Conservation (phyloP, 2,888 invertebrate genomes). For the Drosophila vallismaia region DNA sequence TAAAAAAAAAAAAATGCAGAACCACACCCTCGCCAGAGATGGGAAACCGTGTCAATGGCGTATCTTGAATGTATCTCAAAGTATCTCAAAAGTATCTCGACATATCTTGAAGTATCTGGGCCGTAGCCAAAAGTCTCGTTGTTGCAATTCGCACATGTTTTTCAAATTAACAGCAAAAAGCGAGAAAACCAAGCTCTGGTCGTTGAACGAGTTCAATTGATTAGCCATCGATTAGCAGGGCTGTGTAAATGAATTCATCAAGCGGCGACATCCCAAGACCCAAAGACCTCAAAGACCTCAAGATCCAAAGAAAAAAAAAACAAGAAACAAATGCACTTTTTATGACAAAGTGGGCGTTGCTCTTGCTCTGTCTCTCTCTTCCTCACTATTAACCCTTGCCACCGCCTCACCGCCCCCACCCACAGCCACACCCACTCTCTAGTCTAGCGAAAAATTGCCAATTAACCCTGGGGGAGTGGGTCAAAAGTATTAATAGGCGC, state of each 20-base stretch:
- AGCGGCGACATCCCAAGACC: constrained; percentile 18
- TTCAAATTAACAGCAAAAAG: constrained; percentile 38
- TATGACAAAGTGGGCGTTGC: constrained; percentile 20
- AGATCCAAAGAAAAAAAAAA: not conserved
- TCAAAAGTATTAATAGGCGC: constrained; percentile 24
- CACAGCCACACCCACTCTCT: constrained; percentile 11
- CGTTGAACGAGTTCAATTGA: constrained; percentile 70
- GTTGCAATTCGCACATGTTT: constrained; percentile 36
- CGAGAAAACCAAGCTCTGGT: constrained; percentile 12
- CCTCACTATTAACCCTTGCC: not conserved
- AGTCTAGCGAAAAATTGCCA: constrained; percentile 65
- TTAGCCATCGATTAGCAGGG: constrained; percentile 75
- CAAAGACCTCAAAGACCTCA: constrained; percentile 5
- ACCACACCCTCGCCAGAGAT: constrained; percentile 11
- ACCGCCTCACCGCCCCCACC: not conserved
- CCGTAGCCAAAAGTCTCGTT: constrained; percentile 34
- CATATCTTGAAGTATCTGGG: constrained; percentile 27
- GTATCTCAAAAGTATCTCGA: constrained; percentile 24
- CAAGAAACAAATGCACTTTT: not conserved
- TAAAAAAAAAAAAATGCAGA: not conserved
- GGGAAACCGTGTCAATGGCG: constrained; percentile 41
- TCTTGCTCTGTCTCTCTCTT: not conserved
- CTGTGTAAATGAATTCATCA: constrained; percentile 74
- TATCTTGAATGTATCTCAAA: constrained; percentile 5
- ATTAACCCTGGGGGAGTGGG: constrained; percentile 56